Conservation (phyloP, 2,113 vertebrate genomes). For the Thryonomys swinderianus region DNA sequence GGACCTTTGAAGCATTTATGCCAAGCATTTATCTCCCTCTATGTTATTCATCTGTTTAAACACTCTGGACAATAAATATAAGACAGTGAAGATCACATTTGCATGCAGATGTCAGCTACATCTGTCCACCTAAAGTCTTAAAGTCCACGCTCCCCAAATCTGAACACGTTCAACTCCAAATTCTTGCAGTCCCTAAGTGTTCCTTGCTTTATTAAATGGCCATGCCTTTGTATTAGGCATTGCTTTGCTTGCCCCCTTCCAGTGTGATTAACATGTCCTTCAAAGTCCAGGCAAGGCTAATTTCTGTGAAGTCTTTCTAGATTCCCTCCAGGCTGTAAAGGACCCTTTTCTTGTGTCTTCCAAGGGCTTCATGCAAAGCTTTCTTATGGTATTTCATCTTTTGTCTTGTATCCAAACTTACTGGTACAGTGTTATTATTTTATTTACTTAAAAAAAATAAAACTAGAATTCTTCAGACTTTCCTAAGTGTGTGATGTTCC, state of each 20-base stretch:
- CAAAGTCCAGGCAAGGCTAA: background rate
- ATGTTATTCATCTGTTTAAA: background rate
- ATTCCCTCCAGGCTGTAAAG: background rate
- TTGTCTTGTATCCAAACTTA: background rate
- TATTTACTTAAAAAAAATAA: background rate
- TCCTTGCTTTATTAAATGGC: background rate
- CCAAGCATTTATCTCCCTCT: background rate
- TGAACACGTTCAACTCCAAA: background rate
- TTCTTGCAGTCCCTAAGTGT: background rate
- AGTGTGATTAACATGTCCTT: background rate
- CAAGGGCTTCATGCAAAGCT: background rate
- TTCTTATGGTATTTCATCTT: background rate
- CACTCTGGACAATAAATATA: background rate
- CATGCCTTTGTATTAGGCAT: background rate
- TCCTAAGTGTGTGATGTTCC: background rate
- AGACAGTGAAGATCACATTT: background rate
- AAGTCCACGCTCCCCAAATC: background rate
- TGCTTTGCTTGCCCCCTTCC: background rate
- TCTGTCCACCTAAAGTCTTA: background rate
- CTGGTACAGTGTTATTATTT: background rate
- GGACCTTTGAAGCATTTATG: slow-evolving; percentile 37
- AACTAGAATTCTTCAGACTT: slow-evolving; percentile 27
- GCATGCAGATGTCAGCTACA: background rate
- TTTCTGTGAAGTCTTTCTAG: background rate
- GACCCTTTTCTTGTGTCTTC: background rate